Conservation (phyloP, 1,140 invertebrate species). For the Gryon sp. region DNA sequence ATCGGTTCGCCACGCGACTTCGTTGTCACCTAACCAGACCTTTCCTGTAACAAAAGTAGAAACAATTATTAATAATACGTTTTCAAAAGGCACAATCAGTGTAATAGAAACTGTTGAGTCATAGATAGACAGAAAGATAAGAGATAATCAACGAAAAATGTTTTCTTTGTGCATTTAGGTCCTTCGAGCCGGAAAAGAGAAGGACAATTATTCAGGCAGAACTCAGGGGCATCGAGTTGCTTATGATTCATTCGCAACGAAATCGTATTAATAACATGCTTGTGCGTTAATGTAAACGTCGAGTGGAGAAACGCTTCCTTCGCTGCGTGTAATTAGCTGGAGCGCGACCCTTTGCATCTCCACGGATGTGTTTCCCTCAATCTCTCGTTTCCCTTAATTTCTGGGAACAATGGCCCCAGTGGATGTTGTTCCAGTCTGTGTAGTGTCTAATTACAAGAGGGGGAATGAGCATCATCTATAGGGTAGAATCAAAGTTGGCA, state of each 20-base stretch:
- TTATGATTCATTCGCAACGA: constrained; percentile 26
- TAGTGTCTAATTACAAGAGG: constrained; percentile 78
- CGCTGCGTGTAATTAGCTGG: constrained; percentile 75
- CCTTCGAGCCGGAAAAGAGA: too few relatives aligned
- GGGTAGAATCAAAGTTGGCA: constrained; percentile 10
- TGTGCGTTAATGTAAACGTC: constrained; percentile 30
- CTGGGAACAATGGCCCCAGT: constrained; percentile 71
- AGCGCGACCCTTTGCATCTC: constrained; percentile 61
- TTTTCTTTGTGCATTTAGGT: too few relatives aligned
- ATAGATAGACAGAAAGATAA: not conserved
- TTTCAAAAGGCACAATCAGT: constrained; percentile 9
- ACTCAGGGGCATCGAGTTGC: constrained; percentile 46
- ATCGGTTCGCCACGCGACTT: constrained; percentile 75
- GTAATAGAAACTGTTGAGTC: not conserved
- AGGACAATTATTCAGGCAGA: too few relatives aligned
- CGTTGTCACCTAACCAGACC: constrained; percentile 76
- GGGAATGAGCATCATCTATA: constrained; percentile 31
- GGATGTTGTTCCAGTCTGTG: constrained; percentile 74
- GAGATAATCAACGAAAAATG: too few relatives aligned
- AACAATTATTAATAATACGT: too few relatives aligned
- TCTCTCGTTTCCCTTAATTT: constrained; percentile 78
- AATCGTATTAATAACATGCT: constrained; percentile 70
- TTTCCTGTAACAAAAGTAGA: constrained; percentile 73
- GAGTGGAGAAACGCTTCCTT: constrained; percentile 62
- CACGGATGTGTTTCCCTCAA: constrained; percentile 63